These are phyloP conservation scores for Aphaenogaster ashmeadi DNA, from an alignment of 1,140 invertebrate genomes.

Conservation along the genomic window DNA sequence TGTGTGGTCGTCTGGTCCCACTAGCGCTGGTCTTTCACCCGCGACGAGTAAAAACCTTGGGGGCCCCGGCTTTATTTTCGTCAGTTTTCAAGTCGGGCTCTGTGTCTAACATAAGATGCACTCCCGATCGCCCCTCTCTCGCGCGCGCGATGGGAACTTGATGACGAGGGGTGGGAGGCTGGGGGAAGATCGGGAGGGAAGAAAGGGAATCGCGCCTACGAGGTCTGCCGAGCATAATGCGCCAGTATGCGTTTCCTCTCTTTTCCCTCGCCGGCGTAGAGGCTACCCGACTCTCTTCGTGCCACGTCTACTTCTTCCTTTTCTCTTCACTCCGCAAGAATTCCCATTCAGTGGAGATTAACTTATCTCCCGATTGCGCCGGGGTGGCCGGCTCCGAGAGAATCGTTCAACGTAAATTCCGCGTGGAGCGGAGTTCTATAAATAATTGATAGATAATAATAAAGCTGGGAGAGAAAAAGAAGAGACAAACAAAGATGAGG, in stretches of 20 bases:
- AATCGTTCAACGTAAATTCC: slow-evolving; percentile 1
- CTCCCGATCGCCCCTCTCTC: slow-evolving; percentile 4
- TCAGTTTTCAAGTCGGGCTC: slow-evolving; percentile 58
- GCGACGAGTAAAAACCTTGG: slow-evolving; percentile 56
- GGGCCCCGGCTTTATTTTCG: slow-evolving; percentile 67
- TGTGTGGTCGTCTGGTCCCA: slow-evolving; percentile 56
- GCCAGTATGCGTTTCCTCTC: slow-evolving; percentile 43
- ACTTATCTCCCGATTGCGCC: slow-evolving; percentile 27
- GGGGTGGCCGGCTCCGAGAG: background rate
- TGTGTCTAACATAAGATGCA: slow-evolving; percentile 48
- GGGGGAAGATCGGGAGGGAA: background rate
- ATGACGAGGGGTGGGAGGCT: background rate
- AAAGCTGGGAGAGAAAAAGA: background rate
- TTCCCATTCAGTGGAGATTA: slow-evolving; percentile 38
- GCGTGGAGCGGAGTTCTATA: background rate
- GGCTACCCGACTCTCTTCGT: background rate
- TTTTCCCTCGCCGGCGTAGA: background rate
- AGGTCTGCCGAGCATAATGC: slow-evolving; percentile 42
- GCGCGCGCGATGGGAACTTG: background rate
- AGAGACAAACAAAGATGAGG: background rate
- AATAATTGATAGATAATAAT: slow-evolving; percentile 11
- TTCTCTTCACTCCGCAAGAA: slow-evolving; percentile 12
- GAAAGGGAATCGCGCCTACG: slow-evolving; percentile 40
- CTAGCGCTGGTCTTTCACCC: slow-evolving; percentile 28
- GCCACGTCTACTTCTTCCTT: slow-evolving; percentile 1